phyloP scores from a whole-genome alignment of 2,888 invertebrate species.

The Athalia rosae region DNA sequence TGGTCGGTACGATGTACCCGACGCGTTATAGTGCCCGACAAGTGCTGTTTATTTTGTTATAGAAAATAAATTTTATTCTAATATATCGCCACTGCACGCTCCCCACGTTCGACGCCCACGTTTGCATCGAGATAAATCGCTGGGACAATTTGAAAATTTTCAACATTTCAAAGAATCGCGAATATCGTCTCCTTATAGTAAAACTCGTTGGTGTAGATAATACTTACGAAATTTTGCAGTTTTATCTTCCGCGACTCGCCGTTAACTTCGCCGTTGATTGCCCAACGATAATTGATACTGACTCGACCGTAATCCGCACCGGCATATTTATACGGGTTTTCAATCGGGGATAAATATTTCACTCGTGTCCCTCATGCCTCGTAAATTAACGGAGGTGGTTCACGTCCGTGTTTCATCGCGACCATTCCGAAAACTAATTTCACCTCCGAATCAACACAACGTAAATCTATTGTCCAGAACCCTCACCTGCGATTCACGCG shows the following conservation, averaged over 20 bases:
- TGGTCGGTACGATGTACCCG: constrained; percentile 12
- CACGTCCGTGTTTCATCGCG: constrained; percentile 28
- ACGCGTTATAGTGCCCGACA: background rate
- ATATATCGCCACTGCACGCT: constrained; percentile 2
- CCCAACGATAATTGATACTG: constrained; percentile 43
- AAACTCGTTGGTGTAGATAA: background rate
- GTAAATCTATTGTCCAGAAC: constrained; percentile 34
- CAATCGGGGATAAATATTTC: constrained; percentile 60
- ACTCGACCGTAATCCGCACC: constrained; percentile 20
- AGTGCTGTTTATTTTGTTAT: constrained; percentile 3
- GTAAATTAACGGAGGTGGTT: constrained; percentile 29
- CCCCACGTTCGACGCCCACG: background rate
- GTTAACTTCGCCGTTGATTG: constrained; percentile 19
- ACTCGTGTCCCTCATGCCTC: constrained; percentile 51
- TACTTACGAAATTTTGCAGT: constrained; percentile 24
- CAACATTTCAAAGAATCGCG: too few species aligned
- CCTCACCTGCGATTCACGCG: background rate
- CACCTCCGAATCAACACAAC: background rate
- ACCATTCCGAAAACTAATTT: constrained; percentile 5
- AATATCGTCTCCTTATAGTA: too few species aligned
- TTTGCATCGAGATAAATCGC: too few species aligned
- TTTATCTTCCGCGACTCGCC: background rate
- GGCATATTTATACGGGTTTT: constrained; percentile 59
- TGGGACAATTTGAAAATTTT: too few species aligned
- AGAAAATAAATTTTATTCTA: constrained; percentile 1